Base-by-base conservation (phyloP, 2,797 vertebrate species). In the Oryzias sinensis region DNA sequence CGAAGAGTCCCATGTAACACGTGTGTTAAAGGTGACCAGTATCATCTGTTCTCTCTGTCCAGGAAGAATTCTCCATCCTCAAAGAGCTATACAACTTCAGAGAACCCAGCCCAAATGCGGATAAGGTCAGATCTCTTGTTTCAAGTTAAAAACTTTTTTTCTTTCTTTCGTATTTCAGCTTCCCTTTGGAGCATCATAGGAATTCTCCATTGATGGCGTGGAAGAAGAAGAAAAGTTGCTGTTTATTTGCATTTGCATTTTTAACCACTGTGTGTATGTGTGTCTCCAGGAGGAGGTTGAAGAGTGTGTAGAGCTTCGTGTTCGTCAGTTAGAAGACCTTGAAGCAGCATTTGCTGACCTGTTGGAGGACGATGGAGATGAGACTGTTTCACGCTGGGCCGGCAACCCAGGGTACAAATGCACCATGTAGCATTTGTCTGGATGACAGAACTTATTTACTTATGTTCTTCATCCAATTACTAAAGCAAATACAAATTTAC, bases 261-360 rank as follows among this genome's bases (percentile, higher is more conserved):
- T 4, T 24, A 7, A 15, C 41, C 18, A 25, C 14, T 6, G 9
- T 0, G 0, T 52, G 4, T 48, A 8, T 47, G 4, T 50, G 29
- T 66, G 18, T 64, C n/a, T 74, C 8, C 51, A 93, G 92, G 91
- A 91, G 58, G 83, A 81, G 71, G 84, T 99, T 16, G 72, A 89
- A 41, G 93, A 96, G 72, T 94, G 95, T 77, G 95, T 97, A 25
- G 94, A 96, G 76, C 86, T 62, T 45, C 95, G 95, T 14, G 81
- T 91, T 2, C 94, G 65, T 66, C 97, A 99, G 62, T 79, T 99
- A 42, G 97, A 99, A 85, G 95, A 98, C 59, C 90, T 99, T 68
- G 97, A 98, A 85, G 93, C 93, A 25, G 89, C 92, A 0, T 99
- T 99, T 76, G 95, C 94, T 2, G 96, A 98, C 68, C 86, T 99